Conservation (phyloP, 2,888 invertebrate genomes). For the Himalopsyche tibetana region DNA sequence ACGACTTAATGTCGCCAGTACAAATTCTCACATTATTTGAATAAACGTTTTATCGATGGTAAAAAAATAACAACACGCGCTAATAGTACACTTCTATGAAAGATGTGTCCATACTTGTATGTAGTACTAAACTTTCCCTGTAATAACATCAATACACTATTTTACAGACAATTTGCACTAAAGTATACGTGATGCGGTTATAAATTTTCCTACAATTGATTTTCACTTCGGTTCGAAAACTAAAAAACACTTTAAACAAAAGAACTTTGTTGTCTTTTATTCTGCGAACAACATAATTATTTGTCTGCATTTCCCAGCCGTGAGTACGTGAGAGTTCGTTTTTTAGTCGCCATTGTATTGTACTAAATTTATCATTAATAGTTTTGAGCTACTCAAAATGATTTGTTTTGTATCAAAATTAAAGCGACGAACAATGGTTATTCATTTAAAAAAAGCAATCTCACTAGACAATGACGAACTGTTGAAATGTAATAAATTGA, state of each 20-base stretch:
- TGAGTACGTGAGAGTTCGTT: constrained; percentile 8
- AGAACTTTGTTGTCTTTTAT: background rate
- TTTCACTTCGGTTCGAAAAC: constrained; percentile 10
- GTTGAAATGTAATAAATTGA: constrained; percentile 8
- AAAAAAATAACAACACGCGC: no score
- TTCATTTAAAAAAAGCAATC: background rate
- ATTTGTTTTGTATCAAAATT: constrained; percentile 3
- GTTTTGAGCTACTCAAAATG: background rate
- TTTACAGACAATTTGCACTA: background rate
- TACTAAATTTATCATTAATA: constrained; percentile 11
- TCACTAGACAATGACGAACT: constrained; percentile 12
- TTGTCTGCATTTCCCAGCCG: constrained; percentile 9
- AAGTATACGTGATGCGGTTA: constrained; percentile 7
- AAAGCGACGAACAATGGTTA: constrained; percentile 11
- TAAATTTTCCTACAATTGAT: background rate
- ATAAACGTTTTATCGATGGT: no score
- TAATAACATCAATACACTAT: no score
- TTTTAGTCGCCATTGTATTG: background rate
- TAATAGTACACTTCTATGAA: no score
- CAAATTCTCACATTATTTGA: no score
- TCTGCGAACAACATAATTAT: background rate
- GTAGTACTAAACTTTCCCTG: no score
- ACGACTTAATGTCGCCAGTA: no score
- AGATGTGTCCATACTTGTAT: no score
- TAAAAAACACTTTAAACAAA: background rate